Percentiles rank a stretch among this genome's conserved stretches.
These are phyloP conservation scores for Fulica atra DNA, from an alignment of 2,113 vertebrate genomes.

Conservation along the genomic window DNA sequence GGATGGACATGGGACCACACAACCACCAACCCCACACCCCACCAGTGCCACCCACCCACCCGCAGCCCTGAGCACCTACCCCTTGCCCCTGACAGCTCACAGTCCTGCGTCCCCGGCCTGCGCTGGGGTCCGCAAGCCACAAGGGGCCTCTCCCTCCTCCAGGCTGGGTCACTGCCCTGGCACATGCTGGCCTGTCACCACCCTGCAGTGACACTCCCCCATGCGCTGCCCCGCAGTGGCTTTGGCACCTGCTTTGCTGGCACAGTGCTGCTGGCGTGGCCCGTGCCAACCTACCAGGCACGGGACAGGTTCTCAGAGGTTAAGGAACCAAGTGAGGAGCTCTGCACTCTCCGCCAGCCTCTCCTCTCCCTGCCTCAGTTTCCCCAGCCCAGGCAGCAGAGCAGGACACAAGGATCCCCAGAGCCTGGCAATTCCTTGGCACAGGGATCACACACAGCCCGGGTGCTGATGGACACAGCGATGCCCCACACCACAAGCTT, in stretches of 20 bases:
- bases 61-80: background rate
- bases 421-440: background rate
- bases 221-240: accelerated
- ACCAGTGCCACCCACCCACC: background rate
- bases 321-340: background rate
- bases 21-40: background rate
- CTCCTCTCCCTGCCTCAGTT: background rate
- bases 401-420: background rate
- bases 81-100: background rate
- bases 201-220: background rate
- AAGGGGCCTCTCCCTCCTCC: background rate
- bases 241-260: constrained; percentile 7
- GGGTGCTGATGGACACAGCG: background rate
- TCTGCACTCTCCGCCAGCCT: background rate
- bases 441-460: background rate
- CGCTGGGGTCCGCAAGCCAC: background rate
- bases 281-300: background rate
- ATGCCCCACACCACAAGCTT: background rate
- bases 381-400: background rate
- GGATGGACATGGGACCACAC: background rate
- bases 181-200: background rate
- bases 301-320: background rate
- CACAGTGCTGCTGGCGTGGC: background rate
- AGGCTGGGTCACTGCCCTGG: background rate
- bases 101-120: accelerated